Percentiles rank a stretch among this genome's conserved stretches.
Evolutionary conservation across 2,888 invertebrate genomes (phyloP).

Genomic region (Pasiphila rectangulata): DNA sequence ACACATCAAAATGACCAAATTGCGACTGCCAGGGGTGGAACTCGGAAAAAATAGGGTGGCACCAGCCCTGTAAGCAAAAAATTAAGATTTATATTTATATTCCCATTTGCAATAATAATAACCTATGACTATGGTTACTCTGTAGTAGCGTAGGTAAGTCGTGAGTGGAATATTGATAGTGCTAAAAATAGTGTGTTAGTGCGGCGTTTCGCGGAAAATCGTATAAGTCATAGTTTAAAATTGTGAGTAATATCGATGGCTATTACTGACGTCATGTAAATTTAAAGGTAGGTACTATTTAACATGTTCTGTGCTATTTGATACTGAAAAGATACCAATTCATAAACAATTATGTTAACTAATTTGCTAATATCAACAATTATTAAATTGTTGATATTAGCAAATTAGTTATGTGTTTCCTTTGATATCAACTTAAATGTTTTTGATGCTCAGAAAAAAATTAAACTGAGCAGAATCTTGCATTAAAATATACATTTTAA

Average conservation of each 20-base stretch:
- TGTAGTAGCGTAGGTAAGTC: constrained; percentile 27
- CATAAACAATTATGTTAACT: no score
- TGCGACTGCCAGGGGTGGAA: constrained; percentile 47
- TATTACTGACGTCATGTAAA: neutral
- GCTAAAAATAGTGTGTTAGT: constrained; percentile 15
- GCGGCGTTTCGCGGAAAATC: constrained; percentile 9
- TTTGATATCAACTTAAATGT: neutral
- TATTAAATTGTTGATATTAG: no score
- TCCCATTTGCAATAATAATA: constrained; percentile 56
- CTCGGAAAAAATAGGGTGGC: constrained; percentile 64
- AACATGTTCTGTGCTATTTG: no score
- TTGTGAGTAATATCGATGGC: neutral
- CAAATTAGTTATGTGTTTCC: neutral
- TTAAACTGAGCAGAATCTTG: neutral
- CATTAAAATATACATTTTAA: constrained; percentile 3
- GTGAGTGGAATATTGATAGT: constrained; percentile 26
- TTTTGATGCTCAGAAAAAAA: neutral
- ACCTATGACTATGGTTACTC: constrained; percentile 44
- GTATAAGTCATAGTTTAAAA: neutral
- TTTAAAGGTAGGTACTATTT: neutral
- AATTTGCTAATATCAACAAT: no score
- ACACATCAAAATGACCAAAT: constrained; percentile 29
- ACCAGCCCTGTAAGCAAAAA: constrained; percentile 68
- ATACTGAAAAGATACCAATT: no score
- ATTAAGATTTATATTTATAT: constrained; percentile 70